A percentile compares a stretch with the other conserved stretches of the same genome.
Evolutionary conservation across 2,797 vertebrate genomes (phyloP).

Genomic region (Coilia nasus): DNA sequence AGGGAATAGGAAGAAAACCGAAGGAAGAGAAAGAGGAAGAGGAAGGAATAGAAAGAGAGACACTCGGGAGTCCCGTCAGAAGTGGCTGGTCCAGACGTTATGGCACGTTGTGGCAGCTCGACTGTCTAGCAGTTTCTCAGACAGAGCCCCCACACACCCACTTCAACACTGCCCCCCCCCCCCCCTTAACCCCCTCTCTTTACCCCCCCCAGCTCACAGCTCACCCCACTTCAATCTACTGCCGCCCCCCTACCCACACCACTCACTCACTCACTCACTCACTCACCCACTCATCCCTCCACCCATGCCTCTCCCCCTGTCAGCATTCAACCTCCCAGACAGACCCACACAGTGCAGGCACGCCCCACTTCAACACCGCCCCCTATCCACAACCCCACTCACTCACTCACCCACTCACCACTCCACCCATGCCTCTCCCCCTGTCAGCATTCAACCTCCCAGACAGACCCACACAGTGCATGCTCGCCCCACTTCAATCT

Average conservation of each 20-base stretch:
- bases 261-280: neutral
- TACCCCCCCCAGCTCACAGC: neutral
- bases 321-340: no score
- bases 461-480: neutral
- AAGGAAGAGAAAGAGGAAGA: neutral
- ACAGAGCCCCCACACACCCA: slow-evolving; percentile 41
- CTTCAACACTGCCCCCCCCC: slow-evolving; percentile 25
- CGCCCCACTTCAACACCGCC: no score
- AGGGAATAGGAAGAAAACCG: neutral
- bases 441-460: neutral
- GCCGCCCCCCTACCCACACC: neutral
- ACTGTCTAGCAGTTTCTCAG: slow-evolving; percentile 54
- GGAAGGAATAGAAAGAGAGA: neutral
- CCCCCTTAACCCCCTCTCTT: slow-evolving; percentile 20
- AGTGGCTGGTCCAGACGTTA: slow-evolving; percentile 37
- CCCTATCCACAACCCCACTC: no score
- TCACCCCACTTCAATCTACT: no score
- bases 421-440: neutral
- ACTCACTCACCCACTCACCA: neutral
- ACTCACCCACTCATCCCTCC: neutral
- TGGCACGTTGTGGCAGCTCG: slow-evolving; percentile 41
- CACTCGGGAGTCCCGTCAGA: neutral
- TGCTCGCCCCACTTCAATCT: no score
- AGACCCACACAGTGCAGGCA: neutral
- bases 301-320: neutral